Evolutionary conservation across 2,113 vertebrate species (phyloP), one percentile per base, ranked within the genome.

Genomic region (Pangasianodon hypophthalmus): DNA sequence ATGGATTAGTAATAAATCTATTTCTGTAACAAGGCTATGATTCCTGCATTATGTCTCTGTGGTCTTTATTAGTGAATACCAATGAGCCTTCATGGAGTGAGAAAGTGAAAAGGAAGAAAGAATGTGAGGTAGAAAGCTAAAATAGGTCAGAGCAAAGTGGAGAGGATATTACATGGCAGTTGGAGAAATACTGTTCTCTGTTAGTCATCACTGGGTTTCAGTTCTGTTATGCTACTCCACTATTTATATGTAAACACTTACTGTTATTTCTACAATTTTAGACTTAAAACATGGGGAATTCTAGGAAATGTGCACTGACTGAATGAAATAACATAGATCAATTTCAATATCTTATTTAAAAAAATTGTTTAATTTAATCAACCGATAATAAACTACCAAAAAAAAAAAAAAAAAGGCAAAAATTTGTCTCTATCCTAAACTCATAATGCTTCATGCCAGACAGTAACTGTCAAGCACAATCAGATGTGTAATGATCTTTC

Each of bases 1-100:
- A 92, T 92, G 91, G 91, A 92, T 92, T 92, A 92, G 91, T 86
- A 89, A 89, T 91, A 92, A 90, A 91, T 92, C 89, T 92, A 92
- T 92, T 92, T 90, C 90, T 89, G 91, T 87, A 92, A 90, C 50
- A 86, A 83, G 85, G 85, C 73, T 89, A 89, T 82, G 86, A 64
- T 85, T 89, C 73, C 73, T 87, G 86, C 90, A 89, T 90, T 91
- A 89, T 91, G 90, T 91, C 91, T 90, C 89, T 62, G 73, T 62
- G 91, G 90, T 92, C 89, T 92, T 92, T 92, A 90, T 89, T 89
- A 90, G 89, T 82, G 90, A 92, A 92, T 90, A 89, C 62, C 90
- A 89, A 89, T 92, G 90, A 92, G 56, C 85, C 85, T 90, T 87
- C 46, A 71, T 62, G 62, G 37, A 44, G 29, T 64, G 56, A 58